Base-by-base conservation (phyloP, 2,888 invertebrate species). In the Pammene fasciana region DNA sequence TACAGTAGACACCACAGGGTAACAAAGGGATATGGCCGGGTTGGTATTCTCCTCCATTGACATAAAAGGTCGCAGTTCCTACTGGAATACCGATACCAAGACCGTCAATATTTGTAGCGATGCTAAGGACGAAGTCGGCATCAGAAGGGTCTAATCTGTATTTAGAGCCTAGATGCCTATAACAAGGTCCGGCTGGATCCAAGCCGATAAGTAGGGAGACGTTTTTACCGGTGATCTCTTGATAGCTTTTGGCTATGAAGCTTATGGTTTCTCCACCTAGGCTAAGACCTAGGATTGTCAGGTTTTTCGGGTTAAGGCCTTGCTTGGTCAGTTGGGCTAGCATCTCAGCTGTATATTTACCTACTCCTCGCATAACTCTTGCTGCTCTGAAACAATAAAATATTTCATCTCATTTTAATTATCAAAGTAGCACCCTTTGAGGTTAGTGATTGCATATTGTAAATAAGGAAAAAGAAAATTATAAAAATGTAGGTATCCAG, bases 11-110 rank as follows among this genome's bases (percentile, higher is more conserved):
- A 16, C 74, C 77, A 36, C 87, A 87, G 0, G 82, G 82, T 6
- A 78, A 68, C 79, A 79, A 82, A 0, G 80, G 5, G 0, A 83
- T 4, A 26, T 83, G 82, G 0, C 82, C 83, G 0, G 85, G 83
- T 70, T 87, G 87, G 56, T 74, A 85, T 65, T 89, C 90, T 0
- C 80, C 81, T 7, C 81, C 80, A 57, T 80, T 80, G 0, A 81
- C 72, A 64, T 81, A 81, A 36, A 78, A 79, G 57, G 78, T 75
- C 0, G 79, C 74, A 26, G 79, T 79, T 0, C 80, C 82, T 4
- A 75, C 65, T 0, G 75, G 74, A 0, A 71, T 61, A 0, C 74
- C 73, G 52, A 78, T 77, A 0, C 80, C 80, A 7, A 67, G 74
- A 0, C 70, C 75, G 10, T 78, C 77, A 0, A 75, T 76, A 26